Evolutionary conservation across 2,113 vertebrate genomes (phyloP).

Genomic region (Lynx canadensis): DNA sequence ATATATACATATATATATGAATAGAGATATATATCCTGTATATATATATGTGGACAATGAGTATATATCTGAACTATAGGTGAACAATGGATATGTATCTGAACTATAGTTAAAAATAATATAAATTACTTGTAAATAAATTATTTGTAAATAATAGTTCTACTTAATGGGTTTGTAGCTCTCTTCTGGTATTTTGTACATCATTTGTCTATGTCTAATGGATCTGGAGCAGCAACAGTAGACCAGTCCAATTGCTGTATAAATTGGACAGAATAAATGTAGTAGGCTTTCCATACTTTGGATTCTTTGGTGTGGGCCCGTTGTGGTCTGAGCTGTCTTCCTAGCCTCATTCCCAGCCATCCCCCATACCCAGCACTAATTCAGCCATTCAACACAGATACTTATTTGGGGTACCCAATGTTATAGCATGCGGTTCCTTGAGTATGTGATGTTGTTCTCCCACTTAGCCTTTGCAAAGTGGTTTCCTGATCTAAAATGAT

Average conservation of each 20-base stretch:
- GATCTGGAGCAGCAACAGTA: not conserved
- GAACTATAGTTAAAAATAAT: too few species aligned
- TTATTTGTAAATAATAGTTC: not conserved
- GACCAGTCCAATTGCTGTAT: not conserved
- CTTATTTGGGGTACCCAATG: not conserved
- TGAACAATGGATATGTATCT: too few species aligned
- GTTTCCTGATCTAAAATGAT: not conserved
- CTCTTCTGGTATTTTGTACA: not conserved
- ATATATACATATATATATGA: not conserved
- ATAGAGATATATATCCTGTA: not conserved
- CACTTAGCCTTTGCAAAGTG: not conserved
- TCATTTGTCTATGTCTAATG: not conserved
- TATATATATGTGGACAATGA: not conserved
- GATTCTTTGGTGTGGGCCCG: not conserved
- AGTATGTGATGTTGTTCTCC: not conserved
- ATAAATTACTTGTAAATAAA: not conserved
- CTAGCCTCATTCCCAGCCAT: not conserved
- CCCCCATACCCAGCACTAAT: not conserved
- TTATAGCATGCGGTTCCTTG: not conserved
- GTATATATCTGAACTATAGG: too few species aligned
- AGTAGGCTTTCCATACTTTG: not conserved
- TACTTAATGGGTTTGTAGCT: not conserved
- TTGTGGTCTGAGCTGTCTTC: not conserved
- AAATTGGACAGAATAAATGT: not conserved
- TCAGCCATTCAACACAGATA: not conserved